Evolutionary conservation across 2,797 vertebrate species (phyloP).

Genomic region (Macroramphosus scolopax): DNA sequence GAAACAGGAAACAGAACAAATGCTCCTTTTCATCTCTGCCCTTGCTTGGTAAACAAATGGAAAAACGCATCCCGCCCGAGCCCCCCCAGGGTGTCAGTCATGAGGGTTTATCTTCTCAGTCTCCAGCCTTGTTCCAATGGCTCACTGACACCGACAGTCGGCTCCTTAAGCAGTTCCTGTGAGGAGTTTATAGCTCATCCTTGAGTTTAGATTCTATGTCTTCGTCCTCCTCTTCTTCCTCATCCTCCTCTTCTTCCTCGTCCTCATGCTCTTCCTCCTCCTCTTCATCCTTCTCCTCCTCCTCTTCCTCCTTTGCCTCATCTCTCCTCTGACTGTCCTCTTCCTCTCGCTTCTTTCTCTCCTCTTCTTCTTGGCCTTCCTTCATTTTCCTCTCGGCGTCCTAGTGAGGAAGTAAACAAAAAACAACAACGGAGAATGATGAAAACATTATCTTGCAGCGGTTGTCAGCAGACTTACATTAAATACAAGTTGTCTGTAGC

Average conservation of each 20-base stretch:
- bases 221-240: slow-evolving; percentile 67
- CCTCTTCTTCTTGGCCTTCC: slow-evolving; percentile 77
- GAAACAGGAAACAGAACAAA: slow-evolving; percentile 45
- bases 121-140: slow-evolving; percentile 40
- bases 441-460: too few species aligned
- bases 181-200: slow-evolving; percentile 79
- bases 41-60: slow-evolving; percentile 68
- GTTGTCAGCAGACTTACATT: too few species aligned
- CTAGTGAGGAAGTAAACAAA: slow-evolving; percentile 37
- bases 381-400: slow-evolving; percentile 82
- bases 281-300: slow-evolving; percentile 51
- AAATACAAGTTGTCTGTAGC: too few species aligned
- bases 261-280: slow-evolving; percentile 53
- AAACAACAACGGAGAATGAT: too few species aligned
- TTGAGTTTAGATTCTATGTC: slow-evolving; percentile 76
- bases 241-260: slow-evolving; percentile 49
- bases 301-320: slow-evolving; percentile 68
- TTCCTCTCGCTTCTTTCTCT: slow-evolving; percentile 74
- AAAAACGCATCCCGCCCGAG: slow-evolving; percentile 38
- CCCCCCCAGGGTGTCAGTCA: slow-evolving; percentile 42
- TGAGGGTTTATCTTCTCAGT: slow-evolving; percentile 42
- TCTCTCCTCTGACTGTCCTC: slow-evolving; percentile 76
- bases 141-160: slow-evolving; percentile 48
- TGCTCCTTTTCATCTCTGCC: slow-evolving; percentile 40
- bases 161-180: slow-evolving; percentile 50